Evolutionary conservation across 2,113 vertebrate genomes (phyloP), one percentile per base, ranked within the genome.

Genomic region (Apteryx owenii): DNA sequence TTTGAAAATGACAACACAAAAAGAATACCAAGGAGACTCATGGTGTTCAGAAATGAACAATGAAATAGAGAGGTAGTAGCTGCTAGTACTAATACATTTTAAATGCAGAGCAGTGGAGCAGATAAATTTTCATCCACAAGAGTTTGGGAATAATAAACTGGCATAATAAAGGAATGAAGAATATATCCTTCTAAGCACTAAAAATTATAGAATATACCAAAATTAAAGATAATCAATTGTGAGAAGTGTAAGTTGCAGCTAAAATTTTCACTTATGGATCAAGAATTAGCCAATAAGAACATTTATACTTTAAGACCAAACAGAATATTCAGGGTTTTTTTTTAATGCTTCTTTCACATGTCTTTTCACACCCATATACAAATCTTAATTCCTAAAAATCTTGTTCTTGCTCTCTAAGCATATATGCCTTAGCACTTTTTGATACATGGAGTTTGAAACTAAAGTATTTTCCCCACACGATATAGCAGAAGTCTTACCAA

Each of bases 401-500:
- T 2, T 13, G 48, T 33, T 60, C 38, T 61, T 60, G 56, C 18
- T 65, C 38, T 80, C 2, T 5, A 71, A 75, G 50, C 17, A 76
- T 16, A 58, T 12, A 78, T 50, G 33, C 53, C 77, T 51, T 66
- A 42, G 26, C 18, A 46, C 26, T 69, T 64, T 28, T 79, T 84
- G 95, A 92, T 73, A 73, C 81, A 40, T 6, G 28, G 11, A 80
- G 48, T 19, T 42, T 79, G 61, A 96, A 93, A 96, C 21, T n/a
- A 22, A 56, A 85, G 79, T 5, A 18, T 15, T 54, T 69, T 65
- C 62, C 53, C 46, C 61, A 58, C 5, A 46, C 62, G 21, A 71
- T 5, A n/a, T 18, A 93, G n/a, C 42, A 89, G 53, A 70, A 90
- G 29, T 86, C 98, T 93, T 99, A 99, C 99, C 99, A 99, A 98